Evolutionary conservation across 2,797 vertebrate species (phyloP).

Genomic region (Microctenopoma steveboyesi): DNA sequence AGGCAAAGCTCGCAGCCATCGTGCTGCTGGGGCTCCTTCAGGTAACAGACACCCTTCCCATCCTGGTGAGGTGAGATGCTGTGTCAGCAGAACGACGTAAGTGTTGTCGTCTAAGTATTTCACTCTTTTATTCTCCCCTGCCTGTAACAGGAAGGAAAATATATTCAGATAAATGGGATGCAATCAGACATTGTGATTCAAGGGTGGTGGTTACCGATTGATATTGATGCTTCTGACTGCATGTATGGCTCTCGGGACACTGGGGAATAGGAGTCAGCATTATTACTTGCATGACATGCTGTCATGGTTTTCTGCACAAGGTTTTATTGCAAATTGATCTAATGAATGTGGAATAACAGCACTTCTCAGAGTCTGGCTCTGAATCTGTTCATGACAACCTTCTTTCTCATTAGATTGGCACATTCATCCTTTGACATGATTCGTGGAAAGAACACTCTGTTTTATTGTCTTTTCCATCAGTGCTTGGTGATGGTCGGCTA

Average conservation of each 20-base stretch:
- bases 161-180: not conserved
- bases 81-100: conserved; percentile 42
- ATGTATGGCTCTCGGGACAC: conserved; percentile 13
- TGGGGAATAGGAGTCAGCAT: not conserved
- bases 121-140: conserved; percentile 20
- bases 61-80: conserved; percentile 43
- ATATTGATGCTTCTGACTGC: conserved; percentile 1
- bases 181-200: conserved; percentile 12
- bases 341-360: not conserved
- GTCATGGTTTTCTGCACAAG: conserved; percentile 6
- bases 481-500: conserved; percentile 34
- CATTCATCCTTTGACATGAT: conserved; percentile 23
- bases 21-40: conserved; percentile 28
- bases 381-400: not conserved
- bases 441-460: conserved; percentile 14
- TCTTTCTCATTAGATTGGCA: not conserved
- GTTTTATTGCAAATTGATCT: not conserved
- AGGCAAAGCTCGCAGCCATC: conserved; percentile 36
- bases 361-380: not conserved
- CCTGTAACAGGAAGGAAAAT: conserved; percentile 5
- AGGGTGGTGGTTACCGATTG: not conserved
- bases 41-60: conserved; percentile 30
- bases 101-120: conserved; percentile 38
- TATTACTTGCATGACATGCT: not conserved
- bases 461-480: conserved; percentile 13